Conservation (phyloP, 2,888 invertebrate genomes). For the Hirtodrosophila histrioides region DNA sequence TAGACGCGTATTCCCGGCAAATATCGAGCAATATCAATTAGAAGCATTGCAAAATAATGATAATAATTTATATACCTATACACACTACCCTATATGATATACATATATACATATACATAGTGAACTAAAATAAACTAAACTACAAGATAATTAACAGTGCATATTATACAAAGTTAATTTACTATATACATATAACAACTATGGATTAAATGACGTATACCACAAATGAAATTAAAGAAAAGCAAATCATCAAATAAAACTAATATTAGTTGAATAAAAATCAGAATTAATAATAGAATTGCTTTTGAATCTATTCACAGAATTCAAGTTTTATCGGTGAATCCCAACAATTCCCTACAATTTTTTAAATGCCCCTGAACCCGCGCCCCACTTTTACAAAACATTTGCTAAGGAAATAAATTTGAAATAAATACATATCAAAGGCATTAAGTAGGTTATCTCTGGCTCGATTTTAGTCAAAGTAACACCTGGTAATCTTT, state of each 20-base stretch:
- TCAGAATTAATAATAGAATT: neutral
- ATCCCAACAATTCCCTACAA: no score
- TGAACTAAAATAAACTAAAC: slow-evolving; percentile 36
- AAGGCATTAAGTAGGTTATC: no score
- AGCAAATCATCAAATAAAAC: slow-evolving; percentile 64
- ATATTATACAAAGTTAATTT: slow-evolving; percentile 46
- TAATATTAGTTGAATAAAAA: slow-evolving; percentile 68
- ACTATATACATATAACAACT: slow-evolving; percentile 27
- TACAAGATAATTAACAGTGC: slow-evolving; percentile 44
- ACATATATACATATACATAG: slow-evolving; percentile 8
- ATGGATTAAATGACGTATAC: slow-evolving; percentile 57
- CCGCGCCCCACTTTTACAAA: no score
- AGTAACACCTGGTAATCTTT: slow-evolving; percentile 5
- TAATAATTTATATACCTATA: slow-evolving; percentile 56
- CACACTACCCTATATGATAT: slow-evolving; percentile 35
- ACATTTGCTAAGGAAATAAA: no score
- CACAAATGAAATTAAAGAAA: slow-evolving; percentile 57
- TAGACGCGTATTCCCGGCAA: slow-evolving; percentile 16
- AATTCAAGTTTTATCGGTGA: no score
- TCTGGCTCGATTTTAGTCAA: neutral
- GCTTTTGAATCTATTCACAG: neutral
- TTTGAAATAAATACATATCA: no score
- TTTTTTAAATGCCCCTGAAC: no score
- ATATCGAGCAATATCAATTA: slow-evolving; percentile 43
- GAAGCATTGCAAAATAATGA: slow-evolving; percentile 52